Percentiles rank a stretch among this genome's conserved stretches.
Conservation (phyloP, 2,113 vertebrate genomes). For the Macroglossus sobrinus region DNA sequence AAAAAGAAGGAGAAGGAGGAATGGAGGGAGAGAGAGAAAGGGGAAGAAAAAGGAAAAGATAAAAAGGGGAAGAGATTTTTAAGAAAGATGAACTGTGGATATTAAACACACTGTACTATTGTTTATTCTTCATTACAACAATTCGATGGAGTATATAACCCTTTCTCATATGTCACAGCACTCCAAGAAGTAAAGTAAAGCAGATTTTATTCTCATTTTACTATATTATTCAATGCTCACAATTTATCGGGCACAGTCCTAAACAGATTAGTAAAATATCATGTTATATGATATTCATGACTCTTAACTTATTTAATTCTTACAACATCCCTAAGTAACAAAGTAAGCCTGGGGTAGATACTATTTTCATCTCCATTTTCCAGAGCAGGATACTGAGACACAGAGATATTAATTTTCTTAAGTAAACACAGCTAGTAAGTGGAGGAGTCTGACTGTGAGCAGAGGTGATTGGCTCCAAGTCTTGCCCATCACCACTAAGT, state of each 20-base stretch:
- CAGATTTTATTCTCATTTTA: neutral
- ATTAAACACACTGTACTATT: neutral
- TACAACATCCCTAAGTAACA: neutral
- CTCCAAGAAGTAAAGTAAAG: neutral
- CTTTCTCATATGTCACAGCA: neutral
- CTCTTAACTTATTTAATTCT: neutral
- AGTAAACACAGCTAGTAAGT: neutral
- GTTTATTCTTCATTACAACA: neutral
- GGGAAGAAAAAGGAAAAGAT: neutral
- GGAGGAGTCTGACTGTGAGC: neutral
- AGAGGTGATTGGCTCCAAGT: neutral
- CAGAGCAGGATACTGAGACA: neutral
- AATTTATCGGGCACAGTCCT: neutral
- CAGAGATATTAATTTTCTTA: neutral
- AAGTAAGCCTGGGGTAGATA: neutral
- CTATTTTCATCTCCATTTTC: neutral
- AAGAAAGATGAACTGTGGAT: neutral
- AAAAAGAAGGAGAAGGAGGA: neutral
- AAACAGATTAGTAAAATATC: neutral
- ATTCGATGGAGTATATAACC: neutral
- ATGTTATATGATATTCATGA: neutral
- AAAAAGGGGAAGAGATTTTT: neutral
- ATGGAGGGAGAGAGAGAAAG: too few species aligned
- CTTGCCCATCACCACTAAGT: neutral
- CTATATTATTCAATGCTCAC: neutral